phyloP scores from a whole-genome alignment of 2,888 invertebrate genomes.

The Heliconius erato region DNA sequence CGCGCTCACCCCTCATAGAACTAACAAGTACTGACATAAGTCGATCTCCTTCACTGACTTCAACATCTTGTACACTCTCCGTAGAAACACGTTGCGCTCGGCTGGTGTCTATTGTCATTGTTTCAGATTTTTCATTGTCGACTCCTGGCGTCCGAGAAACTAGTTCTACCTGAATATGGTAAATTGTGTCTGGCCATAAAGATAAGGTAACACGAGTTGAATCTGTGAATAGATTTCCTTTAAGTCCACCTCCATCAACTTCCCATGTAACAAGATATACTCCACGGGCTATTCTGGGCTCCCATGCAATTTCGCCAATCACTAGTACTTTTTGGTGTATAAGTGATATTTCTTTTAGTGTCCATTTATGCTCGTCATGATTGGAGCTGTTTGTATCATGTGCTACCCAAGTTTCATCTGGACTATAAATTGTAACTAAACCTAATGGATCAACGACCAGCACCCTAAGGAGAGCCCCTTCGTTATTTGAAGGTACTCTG shows the following conservation, averaged over 20 bases:
- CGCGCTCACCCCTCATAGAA: slow-evolving; percentile 87
- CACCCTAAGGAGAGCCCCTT: slow-evolving; percentile 88
- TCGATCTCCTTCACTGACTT: slow-evolving; percentile 85
- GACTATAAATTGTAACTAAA: slow-evolving; percentile 89
- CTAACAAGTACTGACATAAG: slow-evolving; percentile 87
- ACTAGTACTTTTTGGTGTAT: slow-evolving; percentile 90
- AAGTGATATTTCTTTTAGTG: slow-evolving; percentile 88
- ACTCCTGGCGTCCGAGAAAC: slow-evolving; percentile 87
- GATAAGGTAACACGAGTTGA: slow-evolving; percentile 92
- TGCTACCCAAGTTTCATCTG: slow-evolving; percentile 87
- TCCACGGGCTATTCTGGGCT: slow-evolving; percentile 87
- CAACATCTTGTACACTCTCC: slow-evolving; percentile 87
- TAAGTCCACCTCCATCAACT: slow-evolving; percentile 92
- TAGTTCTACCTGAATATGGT: slow-evolving; percentile 91
- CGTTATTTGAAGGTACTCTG: slow-evolving; percentile 87
- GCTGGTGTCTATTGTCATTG: slow-evolving; percentile 88
- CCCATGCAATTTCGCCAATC: slow-evolving; percentile 91
- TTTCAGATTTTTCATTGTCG: slow-evolving; percentile 87
- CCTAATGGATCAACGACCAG: slow-evolving; percentile 90
- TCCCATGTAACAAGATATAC: slow-evolving; percentile 94
- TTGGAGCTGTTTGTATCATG: slow-evolving; percentile 83
- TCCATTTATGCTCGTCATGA: slow-evolving; percentile 86
- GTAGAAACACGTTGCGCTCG: slow-evolving; percentile 88
- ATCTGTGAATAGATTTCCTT: slow-evolving; percentile 93
- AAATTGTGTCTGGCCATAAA: slow-evolving; percentile 92